A percentile compares a stretch with the other conserved stretches of the same genome.
phyloP scores from a whole-genome alignment of 2,113 vertebrate species.

The Gallinago jamesoni region DNA sequence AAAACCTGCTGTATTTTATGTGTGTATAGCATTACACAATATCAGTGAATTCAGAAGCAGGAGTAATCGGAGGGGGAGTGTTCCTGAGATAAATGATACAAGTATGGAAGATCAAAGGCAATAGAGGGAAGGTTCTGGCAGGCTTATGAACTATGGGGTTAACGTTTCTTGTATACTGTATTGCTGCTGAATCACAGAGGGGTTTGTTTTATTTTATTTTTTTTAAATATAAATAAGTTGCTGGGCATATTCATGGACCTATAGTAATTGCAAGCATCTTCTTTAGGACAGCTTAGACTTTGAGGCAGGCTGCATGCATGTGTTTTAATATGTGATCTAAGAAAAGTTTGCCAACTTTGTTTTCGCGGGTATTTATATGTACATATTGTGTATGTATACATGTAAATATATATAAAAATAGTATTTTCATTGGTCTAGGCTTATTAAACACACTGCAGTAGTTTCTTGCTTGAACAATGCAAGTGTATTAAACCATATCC shows the following conservation, averaged over 20 bases:
- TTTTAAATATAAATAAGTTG: not conserved
- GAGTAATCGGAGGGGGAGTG: not conserved
- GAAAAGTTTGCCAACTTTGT: not conserved
- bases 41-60: not conserved
- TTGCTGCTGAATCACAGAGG: not conserved
- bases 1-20: not conserved
- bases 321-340: not conserved
- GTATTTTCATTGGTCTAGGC: not conserved
- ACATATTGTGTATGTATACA: accelerated
- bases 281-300: not conserved
- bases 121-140: not conserved
- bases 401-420: not conserved
- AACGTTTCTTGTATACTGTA: not conserved
- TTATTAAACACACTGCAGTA: not conserved
- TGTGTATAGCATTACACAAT: not conserved
- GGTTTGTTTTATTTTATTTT: not conserved
- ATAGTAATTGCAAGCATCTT: not conserved
- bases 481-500: not conserved
- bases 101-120: not conserved
- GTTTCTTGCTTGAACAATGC: not conserved
- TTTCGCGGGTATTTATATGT: not conserved
- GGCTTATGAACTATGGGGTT: not conserved
- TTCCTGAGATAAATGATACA: not conserved
- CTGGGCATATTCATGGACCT: not conserved
- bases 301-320: not conserved